A percentile compares a stretch with the other conserved stretches of the same genome.
phyloP scores from a whole-genome alignment of 2,888 invertebrate species.

The Thymelicus acteon region DNA sequence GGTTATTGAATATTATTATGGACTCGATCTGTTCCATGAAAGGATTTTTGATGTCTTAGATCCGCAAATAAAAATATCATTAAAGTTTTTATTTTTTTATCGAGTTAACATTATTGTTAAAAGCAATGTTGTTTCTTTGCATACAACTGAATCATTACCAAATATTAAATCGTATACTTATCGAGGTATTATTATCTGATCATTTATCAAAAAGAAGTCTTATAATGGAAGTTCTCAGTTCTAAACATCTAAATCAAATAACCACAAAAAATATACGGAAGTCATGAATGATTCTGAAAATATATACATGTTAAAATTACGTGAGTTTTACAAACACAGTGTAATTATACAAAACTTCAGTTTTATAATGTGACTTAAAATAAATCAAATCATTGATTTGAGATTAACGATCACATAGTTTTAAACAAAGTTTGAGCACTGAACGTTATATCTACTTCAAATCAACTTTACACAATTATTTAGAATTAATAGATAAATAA shows the following conservation, averaged over 20 bases:
- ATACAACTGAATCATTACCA: slow-evolving; percentile 13
- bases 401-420: slow-evolving; percentile 35
- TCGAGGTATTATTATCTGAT: slow-evolving; percentile 26
- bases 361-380: slow-evolving; percentile 56
- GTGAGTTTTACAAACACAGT: slow-evolving; percentile 69
- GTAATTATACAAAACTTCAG: slow-evolving; percentile 45
- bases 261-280: slow-evolving; percentile 27
- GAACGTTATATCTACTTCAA: slow-evolving; percentile 36
- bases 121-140: neutral
- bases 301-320: slow-evolving; percentile 60
- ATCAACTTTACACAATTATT: slow-evolving; percentile 23
- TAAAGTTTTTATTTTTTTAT: neutral
- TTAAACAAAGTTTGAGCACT: slow-evolving; percentile 36
- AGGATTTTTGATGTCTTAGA: neutral
- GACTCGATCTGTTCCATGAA: neutral
- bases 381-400: slow-evolving; percentile 48
- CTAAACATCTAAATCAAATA: slow-evolving; percentile 28
- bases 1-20: neutral
- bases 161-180: slow-evolving; percentile 32
- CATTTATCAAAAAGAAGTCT: slow-evolving; percentile 22
- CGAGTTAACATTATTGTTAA: neutral
- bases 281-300: slow-evolving; percentile 63
- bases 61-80: neutral
- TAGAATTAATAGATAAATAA: slow-evolving; percentile 26
- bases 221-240: slow-evolving; percentile 36